Evolutionary conservation across 2,888 invertebrate genomes (phyloP).

Genomic region (Chrysomela aeneicollis): DNA sequence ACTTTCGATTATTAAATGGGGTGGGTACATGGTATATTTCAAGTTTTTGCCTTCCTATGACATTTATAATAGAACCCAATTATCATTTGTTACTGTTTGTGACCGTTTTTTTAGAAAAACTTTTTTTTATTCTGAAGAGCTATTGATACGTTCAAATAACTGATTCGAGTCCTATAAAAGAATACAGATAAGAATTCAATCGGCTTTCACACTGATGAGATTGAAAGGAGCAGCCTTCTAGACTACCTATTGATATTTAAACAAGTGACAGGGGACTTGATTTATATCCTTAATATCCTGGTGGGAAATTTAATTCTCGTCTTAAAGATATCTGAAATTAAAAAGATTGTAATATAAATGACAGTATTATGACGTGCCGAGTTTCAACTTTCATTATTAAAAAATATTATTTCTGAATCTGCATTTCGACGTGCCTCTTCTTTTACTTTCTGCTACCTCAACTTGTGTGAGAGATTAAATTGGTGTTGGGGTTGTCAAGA

Average conservation of each 20-base stretch:
- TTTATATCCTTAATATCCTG: slow-evolving; percentile 59
- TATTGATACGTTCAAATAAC: too few species aligned
- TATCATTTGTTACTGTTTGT: too few species aligned
- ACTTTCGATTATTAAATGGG: too few species aligned
- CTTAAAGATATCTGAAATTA: slow-evolving; percentile 59
- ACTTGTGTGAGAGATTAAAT: slow-evolving; percentile 42
- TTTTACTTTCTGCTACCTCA: slow-evolving; percentile 29
- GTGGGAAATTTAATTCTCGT: slow-evolving; percentile 57
- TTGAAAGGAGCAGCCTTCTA: slow-evolving; percentile 13
- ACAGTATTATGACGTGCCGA: slow-evolving; percentile 58
- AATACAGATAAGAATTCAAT: too few species aligned
- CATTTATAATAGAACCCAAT: too few species aligned
- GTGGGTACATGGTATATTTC: too few species aligned
- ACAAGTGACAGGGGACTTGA: slow-evolving; percentile 57
- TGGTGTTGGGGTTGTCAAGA: slow-evolving; percentile 35
- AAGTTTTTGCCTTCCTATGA: too few species aligned
- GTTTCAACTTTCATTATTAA: slow-evolving; percentile 58
- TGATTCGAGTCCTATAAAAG: too few species aligned
- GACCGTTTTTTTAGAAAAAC: too few species aligned
- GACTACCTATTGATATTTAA: slow-evolving; percentile 57
- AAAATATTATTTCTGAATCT: slow-evolving; percentile 56
- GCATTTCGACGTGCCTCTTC: slow-evolving; percentile 51
- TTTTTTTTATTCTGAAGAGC: too few species aligned
- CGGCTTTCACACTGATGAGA: too few species aligned
- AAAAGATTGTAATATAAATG: slow-evolving; percentile 59